Evolutionary conservation across 2,113 vertebrate species (phyloP).

Genomic region (Campylorhamphus procurvoides): DNA sequence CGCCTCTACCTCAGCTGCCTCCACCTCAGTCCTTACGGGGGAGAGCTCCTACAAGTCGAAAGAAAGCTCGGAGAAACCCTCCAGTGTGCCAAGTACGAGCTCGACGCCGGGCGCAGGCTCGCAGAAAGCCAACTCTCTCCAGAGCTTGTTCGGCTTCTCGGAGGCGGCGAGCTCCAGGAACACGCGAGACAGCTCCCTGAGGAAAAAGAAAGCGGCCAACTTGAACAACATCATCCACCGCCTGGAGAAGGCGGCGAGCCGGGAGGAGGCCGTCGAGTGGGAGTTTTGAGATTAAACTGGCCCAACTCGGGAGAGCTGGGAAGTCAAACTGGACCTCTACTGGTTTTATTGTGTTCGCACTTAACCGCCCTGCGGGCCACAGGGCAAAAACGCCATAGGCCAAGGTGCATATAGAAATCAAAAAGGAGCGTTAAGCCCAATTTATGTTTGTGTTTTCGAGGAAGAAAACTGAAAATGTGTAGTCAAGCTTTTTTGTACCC

Average conservation of each 20-base stretch:
- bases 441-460: conserved; percentile 85
- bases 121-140: conserved; percentile 78
- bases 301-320: conserved; percentile 79
- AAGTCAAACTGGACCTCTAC: conserved; percentile 79
- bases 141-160: conserved; percentile 89
- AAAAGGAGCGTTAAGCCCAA: conserved; percentile 85
- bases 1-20: conserved; percentile 85
- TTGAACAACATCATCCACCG: conserved; percentile 99
- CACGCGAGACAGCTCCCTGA: conserved; percentile 94
- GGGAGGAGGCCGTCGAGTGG: conserved; percentile 95
- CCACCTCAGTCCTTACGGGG: conserved; percentile 69
- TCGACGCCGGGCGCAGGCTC: conserved; percentile 66
- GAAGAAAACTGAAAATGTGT: conserved; percentile 86
- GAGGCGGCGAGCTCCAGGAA: conserved; percentile 86
- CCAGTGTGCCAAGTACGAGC: conserved; percentile 88
- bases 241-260: conserved; percentile 94
- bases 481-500: conserved; percentile 89
- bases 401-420: conserved; percentile 91
- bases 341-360: conserved; percentile 92
- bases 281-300: conserved; percentile 89
- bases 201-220: conserved; percentile 97
- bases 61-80: conserved; percentile 71
- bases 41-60: conserved; percentile 73
- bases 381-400: conserved; percentile 94
- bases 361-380: conserved; percentile 96